These are phyloP conservation scores for Ormyrus pomaceus DNA, from an alignment of 2,888 invertebrate genomes.

Conservation along the genomic window DNA sequence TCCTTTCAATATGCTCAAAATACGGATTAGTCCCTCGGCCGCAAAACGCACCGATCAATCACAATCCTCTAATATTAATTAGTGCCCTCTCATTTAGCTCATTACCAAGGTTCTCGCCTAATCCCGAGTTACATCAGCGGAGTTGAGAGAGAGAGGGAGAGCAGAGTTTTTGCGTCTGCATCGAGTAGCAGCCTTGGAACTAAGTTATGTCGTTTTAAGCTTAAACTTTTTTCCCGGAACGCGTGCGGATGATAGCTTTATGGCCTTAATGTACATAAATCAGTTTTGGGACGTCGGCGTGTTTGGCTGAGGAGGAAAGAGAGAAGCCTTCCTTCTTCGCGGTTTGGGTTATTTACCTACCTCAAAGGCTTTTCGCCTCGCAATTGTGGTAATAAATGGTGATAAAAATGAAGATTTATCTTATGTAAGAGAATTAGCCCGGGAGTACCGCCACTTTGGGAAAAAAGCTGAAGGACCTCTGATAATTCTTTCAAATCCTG, in stretches of 20 bases:
- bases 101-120: not conserved
- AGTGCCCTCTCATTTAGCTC: not conserved
- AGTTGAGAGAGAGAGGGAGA: not conserved
- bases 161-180: not conserved
- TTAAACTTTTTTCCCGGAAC: slow-evolving; percentile 17
- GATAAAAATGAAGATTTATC: no score
- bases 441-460: no score
- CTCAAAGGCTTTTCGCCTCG: no score
- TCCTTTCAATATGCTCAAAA: no score
- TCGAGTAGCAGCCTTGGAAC: not conserved
- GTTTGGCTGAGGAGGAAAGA: not conserved
- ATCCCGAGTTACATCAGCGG: not conserved
- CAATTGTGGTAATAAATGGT: no score
- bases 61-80: no score
- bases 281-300: slow-evolving; percentile 8
- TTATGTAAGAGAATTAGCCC: no score
- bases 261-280: slow-evolving; percentile 32
- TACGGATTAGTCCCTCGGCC: no score
- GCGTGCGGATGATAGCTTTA: slow-evolving; percentile 44
- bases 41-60: no score
- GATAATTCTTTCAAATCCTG: no score
- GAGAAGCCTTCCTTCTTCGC: not conserved
- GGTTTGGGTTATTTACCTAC: not conserved
- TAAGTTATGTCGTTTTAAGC: not conserved
- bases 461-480: no score